Evolutionary conservation across 2,113 vertebrate genomes (phyloP), one percentile per base, ranked within the genome.

Genomic region (Labrus mixtus): DNA sequence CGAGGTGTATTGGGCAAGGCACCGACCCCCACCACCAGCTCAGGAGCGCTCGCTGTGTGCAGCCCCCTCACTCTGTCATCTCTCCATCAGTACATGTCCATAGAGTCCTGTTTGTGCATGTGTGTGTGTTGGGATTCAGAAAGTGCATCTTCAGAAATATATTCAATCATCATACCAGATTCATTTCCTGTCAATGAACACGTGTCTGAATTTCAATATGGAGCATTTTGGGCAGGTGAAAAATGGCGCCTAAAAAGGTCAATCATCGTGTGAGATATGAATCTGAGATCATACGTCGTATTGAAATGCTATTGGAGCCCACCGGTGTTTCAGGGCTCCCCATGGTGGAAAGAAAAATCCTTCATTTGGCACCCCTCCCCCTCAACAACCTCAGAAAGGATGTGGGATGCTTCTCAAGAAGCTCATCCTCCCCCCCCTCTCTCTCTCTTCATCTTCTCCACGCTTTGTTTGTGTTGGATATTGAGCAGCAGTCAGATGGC

Each of bases 401-500:
- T 67, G 67, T 10, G 4, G 37, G 75, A 73, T 56, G 73, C 63
- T 75, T 68, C 66, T 70, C 69, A 76, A 68, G 69, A 71, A 45
- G 15, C 81, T 84, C 85, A 78, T 43, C 83, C 89, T 81, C 87
- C 72, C 29, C 3, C 29, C 6, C 29, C 29, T 33, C 29, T 33
- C 29, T 41, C 71, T 50, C 67, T n/a, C 23, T 62, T 59, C 78
- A 76, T 61, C 51, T 58, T 59, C 63, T 29, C 43, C 16, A 17
- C 36, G 59, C 64, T 78, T 22, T 19, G 66, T 76, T 59, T 67
- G 66, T 76, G 69, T 68, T 80, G 73, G 55, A 81, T 82, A 72
- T 64, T 61, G 73, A 83, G 78, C 76, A 56, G 82, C 61, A 83
- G 75, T 88, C 78, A 86, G 84, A 90, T 85, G 85, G 81, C 78